phyloP scores from a whole-genome alignment of 2,888 invertebrate genomes.

The Aleiodes alternator region DNA sequence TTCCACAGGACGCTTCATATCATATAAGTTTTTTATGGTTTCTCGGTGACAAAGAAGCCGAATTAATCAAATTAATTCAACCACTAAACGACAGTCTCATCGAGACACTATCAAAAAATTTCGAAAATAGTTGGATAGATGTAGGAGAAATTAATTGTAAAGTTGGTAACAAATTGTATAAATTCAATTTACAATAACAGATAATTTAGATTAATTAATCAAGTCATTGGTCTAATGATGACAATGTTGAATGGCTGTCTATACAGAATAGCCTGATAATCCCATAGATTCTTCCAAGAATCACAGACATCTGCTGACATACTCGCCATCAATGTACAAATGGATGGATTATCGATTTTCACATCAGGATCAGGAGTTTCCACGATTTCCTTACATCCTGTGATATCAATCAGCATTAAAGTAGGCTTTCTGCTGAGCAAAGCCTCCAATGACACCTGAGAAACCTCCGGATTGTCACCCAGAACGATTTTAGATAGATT shows the following conservation, averaged over 20 bases:
- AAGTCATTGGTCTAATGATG: constrained; percentile 62
- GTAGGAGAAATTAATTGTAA: constrained; percentile 82
- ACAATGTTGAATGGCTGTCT: constrained; percentile 64
- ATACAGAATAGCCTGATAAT: constrained; percentile 57
- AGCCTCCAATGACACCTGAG: constrained; percentile 58
- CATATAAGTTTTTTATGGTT: constrained; percentile 91
- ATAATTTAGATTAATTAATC: constrained; percentile 18
- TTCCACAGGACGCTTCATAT: constrained; percentile 57
- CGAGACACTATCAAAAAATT: constrained; percentile 69
- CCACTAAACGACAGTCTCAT: constrained; percentile 76
- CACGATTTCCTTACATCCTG: constrained; percentile 63
- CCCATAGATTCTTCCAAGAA: constrained; percentile 68
- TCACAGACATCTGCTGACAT: constrained; percentile 62
- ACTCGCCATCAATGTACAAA: constrained; percentile 65
- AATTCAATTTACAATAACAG: constrained; percentile 76
- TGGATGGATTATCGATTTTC: constrained; percentile 61
- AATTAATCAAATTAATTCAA: constrained; percentile 76
- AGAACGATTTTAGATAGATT: constrained; percentile 65
- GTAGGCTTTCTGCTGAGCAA: constrained; percentile 66
- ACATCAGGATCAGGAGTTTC: constrained; percentile 59
- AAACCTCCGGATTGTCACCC: constrained; percentile 64
- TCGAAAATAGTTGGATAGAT: constrained; percentile 75
- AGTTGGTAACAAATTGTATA: constrained; percentile 85
- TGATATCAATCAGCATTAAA: constrained; percentile 63
- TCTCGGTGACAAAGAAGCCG: constrained; percentile 80